Base-by-base conservation (phyloP, 1,140 invertebrate species). In the Caenorhabditis inopinata region DNA sequence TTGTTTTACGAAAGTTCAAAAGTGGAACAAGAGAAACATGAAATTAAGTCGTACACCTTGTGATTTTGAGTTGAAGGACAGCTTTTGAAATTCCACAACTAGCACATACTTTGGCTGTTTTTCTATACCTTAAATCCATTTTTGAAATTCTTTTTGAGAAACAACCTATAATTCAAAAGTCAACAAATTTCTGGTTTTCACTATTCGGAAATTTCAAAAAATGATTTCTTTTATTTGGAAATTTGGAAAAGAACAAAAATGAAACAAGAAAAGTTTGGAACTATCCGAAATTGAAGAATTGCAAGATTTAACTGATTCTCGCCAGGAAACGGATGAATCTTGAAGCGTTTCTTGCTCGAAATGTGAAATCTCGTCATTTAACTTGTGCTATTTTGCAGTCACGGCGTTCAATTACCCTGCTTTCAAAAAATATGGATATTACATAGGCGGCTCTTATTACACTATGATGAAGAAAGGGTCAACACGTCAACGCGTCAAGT, bases 281-380 rank as follows among this genome's bases (percentile, higher is more conserved):
- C 32, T 12, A 21, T 18, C 16, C 16, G 32, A 68, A 68, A 38
- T 42, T 38, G 32, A 18, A 18, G n/a, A 68, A 42, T 68, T 21
- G 58, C 35, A 38, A 68, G 58, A 68, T 68, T 68, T 68, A 68
- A 68, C 38, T 68, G 58, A 68, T 68, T 68, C 35, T 68, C 58
- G 58, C n/a, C 16, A 21, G n/a, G 5, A 12, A 38, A 21, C 32
- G 7, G 9, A n/a, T 21, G 6, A 38, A 6, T 11, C n/a, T 12
- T n/a, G 12, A 18, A 12, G 29, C 32, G 23, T 38, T 68, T 25
- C n/a, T 68, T 7, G 1, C 16, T 18, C 14, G 38, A 68, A 14
- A 68, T 38, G 32, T 68, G 32, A 68, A 35, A 16, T 25, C 1
- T 9, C 23, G 23, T 58, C 16, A n/a, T 23, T 58, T 21, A 32